Conservation (phyloP, 2,797 vertebrate species). For the Tenualosa ilisha region DNA sequence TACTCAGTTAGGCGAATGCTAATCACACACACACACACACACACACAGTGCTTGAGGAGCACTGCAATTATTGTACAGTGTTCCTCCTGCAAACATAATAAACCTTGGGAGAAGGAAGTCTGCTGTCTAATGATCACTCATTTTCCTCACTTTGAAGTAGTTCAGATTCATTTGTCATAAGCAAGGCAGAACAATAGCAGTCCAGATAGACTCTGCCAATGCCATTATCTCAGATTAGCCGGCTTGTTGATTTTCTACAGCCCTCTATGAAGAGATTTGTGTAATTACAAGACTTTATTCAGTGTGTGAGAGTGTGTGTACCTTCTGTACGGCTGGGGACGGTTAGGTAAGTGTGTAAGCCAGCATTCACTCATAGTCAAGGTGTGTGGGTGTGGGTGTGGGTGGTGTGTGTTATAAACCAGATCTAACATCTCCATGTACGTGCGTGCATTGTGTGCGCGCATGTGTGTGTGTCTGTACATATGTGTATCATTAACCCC, state of each 20-base stretch:
- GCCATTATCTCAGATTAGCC: constrained; percentile 7
- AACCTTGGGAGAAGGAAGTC: constrained; percentile 49
- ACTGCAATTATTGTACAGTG: constrained; percentile 54
- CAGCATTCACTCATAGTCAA: neutral
- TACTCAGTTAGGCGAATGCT: neutral
- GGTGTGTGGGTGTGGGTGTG: neutral
- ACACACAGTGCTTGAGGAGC: neutral
- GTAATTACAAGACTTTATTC: neutral
- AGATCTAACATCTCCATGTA: neutral
- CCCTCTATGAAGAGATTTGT: constrained; percentile 7
- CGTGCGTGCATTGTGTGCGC: neutral
- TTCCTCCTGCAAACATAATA: constrained; percentile 56
- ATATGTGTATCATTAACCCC: neutral
- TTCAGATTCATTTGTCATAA: constrained; percentile 38
- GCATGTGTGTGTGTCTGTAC: neutral
- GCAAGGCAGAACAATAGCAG: constrained; percentile 23
- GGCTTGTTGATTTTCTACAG: constrained; percentile 5
- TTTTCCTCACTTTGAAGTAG: constrained; percentile 61
- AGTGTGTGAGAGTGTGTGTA: neutral
- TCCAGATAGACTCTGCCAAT: constrained; percentile 6
- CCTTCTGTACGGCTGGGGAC: neutral
- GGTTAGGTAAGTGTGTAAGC: neutral
- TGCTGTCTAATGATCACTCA: constrained; percentile 48
- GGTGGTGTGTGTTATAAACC: neutral
- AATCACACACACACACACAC: constrained; percentile 24